These are phyloP conservation scores for Cheilosia scutellata DNA, from an alignment of 2,888 invertebrate genomes.

Conservation along the genomic window DNA sequence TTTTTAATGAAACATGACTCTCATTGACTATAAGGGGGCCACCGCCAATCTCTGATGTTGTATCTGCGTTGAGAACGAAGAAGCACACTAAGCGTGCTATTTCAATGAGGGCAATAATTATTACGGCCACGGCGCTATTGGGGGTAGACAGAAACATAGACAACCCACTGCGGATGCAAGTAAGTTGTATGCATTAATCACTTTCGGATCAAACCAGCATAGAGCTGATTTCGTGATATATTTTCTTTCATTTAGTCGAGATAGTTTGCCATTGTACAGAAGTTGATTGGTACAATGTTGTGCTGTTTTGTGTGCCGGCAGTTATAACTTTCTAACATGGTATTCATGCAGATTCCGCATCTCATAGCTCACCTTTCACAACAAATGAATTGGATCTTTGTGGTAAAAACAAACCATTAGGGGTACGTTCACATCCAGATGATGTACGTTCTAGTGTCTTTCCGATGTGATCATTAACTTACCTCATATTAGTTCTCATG, in stretches of 20 bases:
- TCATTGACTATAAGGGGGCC: conserved; percentile 48
- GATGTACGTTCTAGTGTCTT: no score
- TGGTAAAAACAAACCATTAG: no score
- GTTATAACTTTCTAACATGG: not conserved
- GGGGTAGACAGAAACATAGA: conserved; percentile 41
- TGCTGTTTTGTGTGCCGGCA: not conserved
- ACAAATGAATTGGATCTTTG: no score
- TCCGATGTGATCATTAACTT: no score
- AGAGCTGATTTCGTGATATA: conserved; percentile 26
- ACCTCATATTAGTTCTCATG: no score
- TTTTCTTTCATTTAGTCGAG: not conserved
- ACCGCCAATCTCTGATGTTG: conserved; percentile 45
- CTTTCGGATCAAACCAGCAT: conserved; percentile 16
- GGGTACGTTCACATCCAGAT: no score
- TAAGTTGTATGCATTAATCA: conserved; percentile 45
- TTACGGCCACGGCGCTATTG: conserved; percentile 47
- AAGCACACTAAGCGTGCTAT: conserved; percentile 40
- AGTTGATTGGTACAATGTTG: not conserved
- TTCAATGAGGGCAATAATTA: conserved; percentile 40
- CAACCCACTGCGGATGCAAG: conserved; percentile 15
- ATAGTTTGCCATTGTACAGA: not conserved
- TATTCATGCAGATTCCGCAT: not conserved
- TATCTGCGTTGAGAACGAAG: conserved; percentile 34
- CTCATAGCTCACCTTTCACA: not conserved
- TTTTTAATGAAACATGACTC: conserved; percentile 67